Evolutionary conservation across 2,113 vertebrate species (phyloP).

Genomic region (Seriola quinqueradiata): DNA sequence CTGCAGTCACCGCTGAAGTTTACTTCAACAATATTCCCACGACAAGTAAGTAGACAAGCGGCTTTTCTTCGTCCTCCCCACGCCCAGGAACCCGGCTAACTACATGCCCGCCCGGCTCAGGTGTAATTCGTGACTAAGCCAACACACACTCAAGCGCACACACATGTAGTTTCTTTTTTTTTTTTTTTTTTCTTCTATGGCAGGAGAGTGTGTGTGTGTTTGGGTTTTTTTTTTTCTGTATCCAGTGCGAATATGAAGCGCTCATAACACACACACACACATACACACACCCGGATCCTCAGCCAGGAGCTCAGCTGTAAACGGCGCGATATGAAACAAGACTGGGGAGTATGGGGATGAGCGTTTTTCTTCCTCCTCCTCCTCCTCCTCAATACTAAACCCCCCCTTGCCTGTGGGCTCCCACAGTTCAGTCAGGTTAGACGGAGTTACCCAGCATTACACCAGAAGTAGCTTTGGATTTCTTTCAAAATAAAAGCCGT

Average conservation of each 20-base stretch:
- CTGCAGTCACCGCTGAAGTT: conserved; percentile 36
- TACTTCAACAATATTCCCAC: conserved; percentile 52
- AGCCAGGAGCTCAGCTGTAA: conserved; percentile 19
- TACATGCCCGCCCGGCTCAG: conserved; percentile 47
- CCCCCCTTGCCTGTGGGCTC: conserved; percentile 31
- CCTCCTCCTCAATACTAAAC: conserved; percentile 33
- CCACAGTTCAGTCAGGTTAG: not conserved
- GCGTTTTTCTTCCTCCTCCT: conserved; percentile 34
- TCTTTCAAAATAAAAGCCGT: conserved; percentile 56
- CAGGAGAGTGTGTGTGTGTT: conserved; percentile 17
- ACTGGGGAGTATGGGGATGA: conserved; percentile 36
- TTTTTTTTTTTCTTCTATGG: not conserved
- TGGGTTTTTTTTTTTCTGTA: not conserved
- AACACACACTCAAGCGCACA: not conserved
- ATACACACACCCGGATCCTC: conserved; percentile 10
- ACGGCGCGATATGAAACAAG: conserved; percentile 23
- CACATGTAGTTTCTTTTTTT: not conserved
- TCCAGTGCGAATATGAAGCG: not conserved
- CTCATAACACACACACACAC: too few relatives aligned
- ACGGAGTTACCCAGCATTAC: accelerated
- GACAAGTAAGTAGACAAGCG: conserved; percentile 16
- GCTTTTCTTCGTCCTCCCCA: conserved; percentile 36
- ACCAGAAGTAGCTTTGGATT: accelerated
- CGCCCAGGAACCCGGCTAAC: conserved; percentile 44
- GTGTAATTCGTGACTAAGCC: conserved; percentile 19